Base-by-base conservation (phyloP, 2,888 invertebrate species). In the Dryococelus australis region DNA sequence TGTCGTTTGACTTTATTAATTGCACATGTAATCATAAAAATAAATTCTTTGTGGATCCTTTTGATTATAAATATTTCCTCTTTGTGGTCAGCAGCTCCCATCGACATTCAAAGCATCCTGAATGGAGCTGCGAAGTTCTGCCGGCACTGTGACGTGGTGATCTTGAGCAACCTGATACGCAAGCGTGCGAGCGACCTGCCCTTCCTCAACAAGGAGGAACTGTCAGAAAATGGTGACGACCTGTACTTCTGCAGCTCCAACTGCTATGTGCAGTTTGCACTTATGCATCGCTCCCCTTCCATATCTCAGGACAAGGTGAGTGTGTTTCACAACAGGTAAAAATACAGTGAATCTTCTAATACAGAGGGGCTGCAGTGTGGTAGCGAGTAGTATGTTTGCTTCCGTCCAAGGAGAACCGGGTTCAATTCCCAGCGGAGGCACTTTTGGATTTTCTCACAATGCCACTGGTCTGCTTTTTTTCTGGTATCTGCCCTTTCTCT, bases 91-190 rank as follows among this genome's bases (percentile, higher is more conserved):
- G 86, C 90, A 94, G 94, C 95, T 84, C 96, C 96, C 13, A 96
- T 98, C 90, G 97, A 97, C 91, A 97, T 99, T 89, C 98, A 98
- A 92, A 97, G 97, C 90, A 97, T 99, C 90, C 93, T 99, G 84
- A 98, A 97, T 91, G 97, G 98, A 9, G 96, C 96, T 79, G 97
- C 97, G 0, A 98, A 97, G 92, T 97, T 98, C 93, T 99, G 99
- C 92, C 95, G 97, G 80, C 97, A 98, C 91, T 99, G 99, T 92
- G 98, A 98, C 91, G 97, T 97, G 85, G 97, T 98, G n/a, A 96
- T 98, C 89, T 92, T 97, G 90, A 96, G 96, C 92, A 96, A 97
- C 89, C 95, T 97, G 88, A 96, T 98, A 86, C 94, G 95, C 90
- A 97, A 97, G 90, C 96, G 96, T 93, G 95, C 96, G 0, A 91